Percentiles rank a stretch among this genome's conserved stretches.
These are phyloP conservation scores for Drosophila grimshawi DNA, from an alignment of 1,140 invertebrate genomes.

Conservation along the genomic window DNA sequence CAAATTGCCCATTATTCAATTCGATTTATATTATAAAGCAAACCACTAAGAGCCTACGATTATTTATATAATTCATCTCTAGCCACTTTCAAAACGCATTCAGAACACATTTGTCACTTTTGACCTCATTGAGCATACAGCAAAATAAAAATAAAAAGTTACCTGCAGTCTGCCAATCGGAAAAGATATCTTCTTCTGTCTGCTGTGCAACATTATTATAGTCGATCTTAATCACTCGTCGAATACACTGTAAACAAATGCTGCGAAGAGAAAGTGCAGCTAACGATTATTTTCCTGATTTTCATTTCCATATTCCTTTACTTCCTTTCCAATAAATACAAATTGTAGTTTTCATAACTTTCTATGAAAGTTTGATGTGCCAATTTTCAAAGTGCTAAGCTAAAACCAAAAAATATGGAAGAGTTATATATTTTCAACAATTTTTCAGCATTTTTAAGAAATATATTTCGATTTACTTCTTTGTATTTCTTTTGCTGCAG, in stretches of 20 bases:
- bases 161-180: constrained; percentile 3
- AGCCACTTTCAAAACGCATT: constrained; percentile 13
- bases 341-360: too few species aligned
- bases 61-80: not conserved
- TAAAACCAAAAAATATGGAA: too few species aligned
- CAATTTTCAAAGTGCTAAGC: too few species aligned
- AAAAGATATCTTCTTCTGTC: too few species aligned
- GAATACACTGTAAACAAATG: not conserved
- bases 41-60: not conserved
- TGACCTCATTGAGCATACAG: constrained; percentile 3
- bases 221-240: too few species aligned
- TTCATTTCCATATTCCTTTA: not conserved
- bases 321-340: not conserved
- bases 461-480: too few species aligned
- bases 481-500: too few species aligned
- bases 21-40: not conserved
- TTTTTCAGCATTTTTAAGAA: too few species aligned
- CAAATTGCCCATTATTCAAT: not conserved
- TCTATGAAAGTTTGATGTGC: too few species aligned
- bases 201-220: too few species aligned
- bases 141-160: constrained; percentile 20
- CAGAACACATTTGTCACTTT: constrained; percentile 25
- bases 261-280: not conserved
- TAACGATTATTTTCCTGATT: not conserved
- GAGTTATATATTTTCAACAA: too few species aligned